Conservation (phyloP, 2,797 vertebrate genomes). For the Neosilurus hyrtlii region DNA sequence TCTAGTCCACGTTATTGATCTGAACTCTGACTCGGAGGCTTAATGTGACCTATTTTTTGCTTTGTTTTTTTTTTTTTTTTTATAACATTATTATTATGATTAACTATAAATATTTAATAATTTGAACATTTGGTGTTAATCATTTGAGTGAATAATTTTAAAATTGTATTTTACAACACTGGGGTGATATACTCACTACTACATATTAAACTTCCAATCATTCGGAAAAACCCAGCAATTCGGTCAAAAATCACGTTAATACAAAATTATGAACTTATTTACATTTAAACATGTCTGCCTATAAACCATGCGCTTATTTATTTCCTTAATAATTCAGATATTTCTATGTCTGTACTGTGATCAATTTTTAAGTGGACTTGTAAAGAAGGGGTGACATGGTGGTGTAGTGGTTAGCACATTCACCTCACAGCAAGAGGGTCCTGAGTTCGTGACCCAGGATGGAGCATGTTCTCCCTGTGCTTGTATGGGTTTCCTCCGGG, state of each 20-base stretch:
- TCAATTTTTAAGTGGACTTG: background rate
- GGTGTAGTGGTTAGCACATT: too few relatives aligned
- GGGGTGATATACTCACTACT: background rate
- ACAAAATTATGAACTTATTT: background rate
- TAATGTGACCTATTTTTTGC: background rate
- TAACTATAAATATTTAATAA: background rate
- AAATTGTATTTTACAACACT: too few relatives aligned
- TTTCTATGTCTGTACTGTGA: background rate
- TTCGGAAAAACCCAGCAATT: background rate
- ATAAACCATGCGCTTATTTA: background rate
- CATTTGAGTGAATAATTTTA: background rate
- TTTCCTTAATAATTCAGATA: background rate
- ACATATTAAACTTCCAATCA: background rate
- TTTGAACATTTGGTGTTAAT: background rate
- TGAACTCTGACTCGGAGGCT: background rate
- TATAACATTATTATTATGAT: too few relatives aligned
- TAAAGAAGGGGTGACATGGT: too few relatives aligned
- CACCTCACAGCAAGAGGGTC: too few relatives aligned
- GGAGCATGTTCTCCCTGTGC: too few relatives aligned
- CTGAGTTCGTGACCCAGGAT: too few relatives aligned
- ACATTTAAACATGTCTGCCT: background rate
- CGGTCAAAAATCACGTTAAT: background rate
- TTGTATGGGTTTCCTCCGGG: too few relatives aligned
- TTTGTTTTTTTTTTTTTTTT: background rate
- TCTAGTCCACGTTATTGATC: background rate